phyloP scores from a whole-genome alignment of 2,888 invertebrate genomes.

The Drosophila hamatofila region DNA sequence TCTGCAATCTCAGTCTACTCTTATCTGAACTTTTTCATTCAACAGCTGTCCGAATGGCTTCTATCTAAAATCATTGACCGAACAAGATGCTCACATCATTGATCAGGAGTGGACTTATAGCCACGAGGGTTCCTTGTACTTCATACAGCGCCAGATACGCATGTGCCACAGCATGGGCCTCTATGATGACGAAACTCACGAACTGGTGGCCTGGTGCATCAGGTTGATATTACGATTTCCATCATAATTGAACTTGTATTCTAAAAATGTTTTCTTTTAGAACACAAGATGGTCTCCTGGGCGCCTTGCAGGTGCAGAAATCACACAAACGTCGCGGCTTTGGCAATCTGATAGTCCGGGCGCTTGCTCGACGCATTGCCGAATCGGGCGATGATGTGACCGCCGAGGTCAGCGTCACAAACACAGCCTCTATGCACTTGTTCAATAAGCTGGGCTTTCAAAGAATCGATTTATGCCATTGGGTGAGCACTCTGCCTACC shows the following conservation, averaged over 20 bases:
- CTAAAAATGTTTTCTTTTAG: conserved; percentile 4
- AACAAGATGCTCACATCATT: conserved; percentile 70
- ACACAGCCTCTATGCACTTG: conserved; percentile 36
- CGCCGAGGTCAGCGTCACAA: conserved; percentile 37
- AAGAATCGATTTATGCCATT: conserved; percentile 38
- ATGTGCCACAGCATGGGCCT: conserved; percentile 81
- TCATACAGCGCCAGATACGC: conserved; percentile 80
- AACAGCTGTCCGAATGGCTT: conserved; percentile 75
- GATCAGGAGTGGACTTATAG: conserved; percentile 81
- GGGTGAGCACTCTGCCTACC: conserved; percentile 47
- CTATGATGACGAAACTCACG: conserved; percentile 63
- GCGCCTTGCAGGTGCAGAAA: conserved; percentile 43
- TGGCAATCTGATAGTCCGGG: conserved; percentile 51
- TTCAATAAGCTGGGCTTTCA: conserved; percentile 56
- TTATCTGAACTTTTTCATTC: conserved; percentile 17
- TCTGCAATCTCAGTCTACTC: conserved; percentile 34
- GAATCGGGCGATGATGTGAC: conserved; percentile 50
- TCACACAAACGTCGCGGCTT: conserved; percentile 48
- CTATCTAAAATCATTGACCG: conserved; percentile 46
- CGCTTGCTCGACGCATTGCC: conserved; percentile 39
- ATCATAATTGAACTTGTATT: no score
- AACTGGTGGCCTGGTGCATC: conserved; percentile 84
- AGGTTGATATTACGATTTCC: conserved; percentile 55
- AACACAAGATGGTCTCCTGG: conserved; percentile 58
- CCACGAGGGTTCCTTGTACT: conserved; percentile 80